Percentiles rank a stretch among this genome's conserved stretches.
Conservation (phyloP, 37 sponge, comb jelly and placozoan species). For the Aplysina aerophoba region DNA sequence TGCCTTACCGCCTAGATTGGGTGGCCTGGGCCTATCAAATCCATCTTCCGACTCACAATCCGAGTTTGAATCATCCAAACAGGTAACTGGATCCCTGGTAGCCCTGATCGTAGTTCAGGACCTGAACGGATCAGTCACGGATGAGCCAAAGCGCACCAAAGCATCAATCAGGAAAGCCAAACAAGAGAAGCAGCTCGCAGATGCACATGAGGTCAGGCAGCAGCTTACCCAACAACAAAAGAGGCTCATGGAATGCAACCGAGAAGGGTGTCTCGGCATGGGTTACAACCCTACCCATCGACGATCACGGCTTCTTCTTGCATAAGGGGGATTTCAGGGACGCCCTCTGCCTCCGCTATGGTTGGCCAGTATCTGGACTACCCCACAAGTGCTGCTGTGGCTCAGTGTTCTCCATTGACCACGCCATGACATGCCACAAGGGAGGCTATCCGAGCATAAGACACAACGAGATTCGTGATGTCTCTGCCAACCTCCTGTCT, state of each 20-base stretch:
- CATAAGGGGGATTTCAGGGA: constrained; percentile 2
- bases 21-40: background rate
- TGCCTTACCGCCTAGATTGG: background rate
- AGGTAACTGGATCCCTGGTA: background rate
- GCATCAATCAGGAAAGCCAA: background rate
- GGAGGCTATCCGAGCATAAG: constrained; percentile 7
- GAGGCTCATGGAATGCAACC: background rate
- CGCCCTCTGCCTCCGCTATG: background rate
- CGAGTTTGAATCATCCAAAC: background rate
- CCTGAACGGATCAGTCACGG: background rate
- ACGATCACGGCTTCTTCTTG: constrained; percentile 1
- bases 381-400: background rate
- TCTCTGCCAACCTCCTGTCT: constrained; percentile 19
- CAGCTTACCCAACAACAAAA: background rate
- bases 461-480: background rate
- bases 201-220: background rate
- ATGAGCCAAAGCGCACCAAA: background rate
- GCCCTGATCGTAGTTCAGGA: background rate
- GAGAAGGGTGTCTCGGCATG: constrained; percentile 1
- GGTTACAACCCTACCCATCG: constrained; percentile 13
- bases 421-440: constrained; percentile 1
- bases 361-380: background rate
- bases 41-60: background rate
- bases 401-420: background rate
- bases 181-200: background rate